phyloP scores from a whole-genome alignment of 1,140 invertebrate genomes.

The Neelides sp. region DNA sequence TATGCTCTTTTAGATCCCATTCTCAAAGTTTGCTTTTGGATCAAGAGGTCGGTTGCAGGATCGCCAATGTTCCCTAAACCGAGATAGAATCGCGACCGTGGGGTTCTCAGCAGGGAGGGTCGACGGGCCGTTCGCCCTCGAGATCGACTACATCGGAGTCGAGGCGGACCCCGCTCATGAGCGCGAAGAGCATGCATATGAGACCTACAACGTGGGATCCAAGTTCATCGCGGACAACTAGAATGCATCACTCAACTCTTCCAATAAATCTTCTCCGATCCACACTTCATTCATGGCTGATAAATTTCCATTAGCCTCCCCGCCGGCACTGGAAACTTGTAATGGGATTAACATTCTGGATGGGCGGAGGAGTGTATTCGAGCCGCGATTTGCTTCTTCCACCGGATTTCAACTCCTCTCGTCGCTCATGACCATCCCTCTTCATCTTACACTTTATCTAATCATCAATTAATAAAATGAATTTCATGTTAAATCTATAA shows the following conservation, averaged over 20 bases:
- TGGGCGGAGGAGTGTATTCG: too few species aligned
- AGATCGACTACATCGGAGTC: slow-evolving; percentile 85
- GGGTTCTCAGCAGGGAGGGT: slow-evolving; percentile 66
- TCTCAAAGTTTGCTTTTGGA: slow-evolving; percentile 78
- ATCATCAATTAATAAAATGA: too few species aligned
- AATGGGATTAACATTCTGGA: too few species aligned
- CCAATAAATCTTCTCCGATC: background rate
- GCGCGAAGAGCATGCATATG: slow-evolving; percentile 74
- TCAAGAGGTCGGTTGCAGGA: slow-evolving; percentile 80
- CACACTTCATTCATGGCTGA: too few species aligned
- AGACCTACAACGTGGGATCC: slow-evolving; percentile 63
- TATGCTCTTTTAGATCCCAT: slow-evolving; percentile 60
- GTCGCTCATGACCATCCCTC: too few species aligned
- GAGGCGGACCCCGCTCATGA: slow-evolving; percentile 57
- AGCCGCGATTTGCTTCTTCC: too few species aligned
- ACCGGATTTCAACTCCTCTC: too few species aligned
- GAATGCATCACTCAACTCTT: too few species aligned
- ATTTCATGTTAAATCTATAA: too few species aligned
- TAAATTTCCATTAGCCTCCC: too few species aligned
- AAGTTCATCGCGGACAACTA: slow-evolving; percentile 52
- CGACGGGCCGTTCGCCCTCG: slow-evolving; percentile 70
- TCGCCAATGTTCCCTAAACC: slow-evolving; percentile 49
- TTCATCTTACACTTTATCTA: too few species aligned
- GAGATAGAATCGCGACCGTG: slow-evolving; percentile 51
- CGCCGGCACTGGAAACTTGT: too few species aligned